A percentile compares a stretch with the other conserved stretches of the same genome.
These are phyloP conservation scores for Xanthia togata DNA, from an alignment of 2,888 invertebrate species.

Conservation along the genomic window DNA sequence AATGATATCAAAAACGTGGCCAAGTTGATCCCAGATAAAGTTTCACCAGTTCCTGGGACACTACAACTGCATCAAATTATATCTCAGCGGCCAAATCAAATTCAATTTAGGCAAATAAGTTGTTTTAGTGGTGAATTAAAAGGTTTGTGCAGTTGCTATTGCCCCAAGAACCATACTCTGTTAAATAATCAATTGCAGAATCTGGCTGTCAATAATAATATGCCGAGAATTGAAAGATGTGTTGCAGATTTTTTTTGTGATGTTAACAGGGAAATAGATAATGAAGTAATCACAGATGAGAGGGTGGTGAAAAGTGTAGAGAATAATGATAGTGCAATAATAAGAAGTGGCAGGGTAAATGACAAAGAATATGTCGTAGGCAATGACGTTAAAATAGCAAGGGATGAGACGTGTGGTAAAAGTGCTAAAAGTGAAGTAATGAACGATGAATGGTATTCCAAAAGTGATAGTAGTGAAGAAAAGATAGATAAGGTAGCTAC, in stretches of 20 bases:
- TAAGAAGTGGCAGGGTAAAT: constrained; percentile 5
- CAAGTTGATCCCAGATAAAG: constrained; percentile 27
- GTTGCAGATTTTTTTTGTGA: constrained; percentile 3
- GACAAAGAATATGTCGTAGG: constrained; percentile 3
- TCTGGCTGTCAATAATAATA: constrained; percentile 3
- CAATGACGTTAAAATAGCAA: constrained; percentile 3
- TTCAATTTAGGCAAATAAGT: constrained; percentile 23
- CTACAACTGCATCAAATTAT: constrained; percentile 37
- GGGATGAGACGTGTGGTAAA: constrained; percentile 3
- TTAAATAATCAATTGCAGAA: constrained; percentile 1
- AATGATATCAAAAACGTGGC: constrained; percentile 24
- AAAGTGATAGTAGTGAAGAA: constrained; percentile 2
- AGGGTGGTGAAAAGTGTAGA: constrained; percentile 4
- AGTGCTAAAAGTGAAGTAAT: constrained; percentile 3
- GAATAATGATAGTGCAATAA: constrained; percentile 11
- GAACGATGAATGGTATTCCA: constrained; percentile 3
- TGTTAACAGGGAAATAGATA: constrained; percentile 3
- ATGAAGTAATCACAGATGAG: constrained; percentile 3
- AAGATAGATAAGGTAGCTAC: constrained; percentile 3
- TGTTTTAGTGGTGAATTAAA: constrained; percentile 38
- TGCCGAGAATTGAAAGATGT: constrained; percentile 3
- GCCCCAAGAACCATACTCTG: background rate
- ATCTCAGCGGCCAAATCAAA: constrained; percentile 16
- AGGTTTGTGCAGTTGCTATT: constrained; percentile 6
- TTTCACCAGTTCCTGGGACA: constrained; percentile 30